phyloP scores from a whole-genome alignment of 2,888 invertebrate genomes.

The Boloria euphrosyne region DNA sequence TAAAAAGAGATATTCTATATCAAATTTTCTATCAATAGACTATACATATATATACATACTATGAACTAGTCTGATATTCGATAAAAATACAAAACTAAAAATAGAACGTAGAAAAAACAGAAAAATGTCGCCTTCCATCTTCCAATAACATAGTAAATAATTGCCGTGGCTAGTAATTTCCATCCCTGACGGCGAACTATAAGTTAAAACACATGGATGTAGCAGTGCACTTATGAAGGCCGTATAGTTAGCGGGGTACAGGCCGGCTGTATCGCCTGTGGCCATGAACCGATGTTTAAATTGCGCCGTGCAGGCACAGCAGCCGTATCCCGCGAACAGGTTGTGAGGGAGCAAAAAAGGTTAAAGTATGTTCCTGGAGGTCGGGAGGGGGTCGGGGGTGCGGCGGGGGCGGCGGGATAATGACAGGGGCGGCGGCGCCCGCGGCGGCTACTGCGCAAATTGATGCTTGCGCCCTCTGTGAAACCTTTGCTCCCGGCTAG shows the following conservation, averaged over 20 bases:
- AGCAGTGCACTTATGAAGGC: conserved; percentile 62
- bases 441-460: conserved; percentile 81
- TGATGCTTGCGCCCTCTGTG: conserved; percentile 78
- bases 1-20: too few relatives aligned
- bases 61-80: neutral
- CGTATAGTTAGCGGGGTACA: conserved; percentile 57
- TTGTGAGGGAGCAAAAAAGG: conserved; percentile 80
- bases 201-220: conserved; percentile 57
- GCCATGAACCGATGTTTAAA: conserved; percentile 78
- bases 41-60: too few relatives aligned
- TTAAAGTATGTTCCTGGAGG: conserved; percentile 73
- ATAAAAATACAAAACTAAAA: conserved; percentile 1
- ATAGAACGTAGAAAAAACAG: conserved; percentile 13
- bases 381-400: conserved; percentile 41
- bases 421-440: conserved; percentile 81
- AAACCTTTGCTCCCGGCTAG: conserved; percentile 81
- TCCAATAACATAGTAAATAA: conserved; percentile 34
- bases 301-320: conserved; percentile 73
- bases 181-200: conserved; percentile 46
- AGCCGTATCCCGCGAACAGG: conserved; percentile 75
- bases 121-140: conserved; percentile 46
- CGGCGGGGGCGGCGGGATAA: conserved; percentile 62
- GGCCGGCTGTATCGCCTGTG: conserved; percentile 70
- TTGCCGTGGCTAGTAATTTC: conserved; percentile 27
- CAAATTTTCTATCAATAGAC: too few relatives aligned